phyloP scores from a whole-genome alignment of 37 sponge, comb jelly and placozoan species.

The Amphimedon queenslandica region DNA sequence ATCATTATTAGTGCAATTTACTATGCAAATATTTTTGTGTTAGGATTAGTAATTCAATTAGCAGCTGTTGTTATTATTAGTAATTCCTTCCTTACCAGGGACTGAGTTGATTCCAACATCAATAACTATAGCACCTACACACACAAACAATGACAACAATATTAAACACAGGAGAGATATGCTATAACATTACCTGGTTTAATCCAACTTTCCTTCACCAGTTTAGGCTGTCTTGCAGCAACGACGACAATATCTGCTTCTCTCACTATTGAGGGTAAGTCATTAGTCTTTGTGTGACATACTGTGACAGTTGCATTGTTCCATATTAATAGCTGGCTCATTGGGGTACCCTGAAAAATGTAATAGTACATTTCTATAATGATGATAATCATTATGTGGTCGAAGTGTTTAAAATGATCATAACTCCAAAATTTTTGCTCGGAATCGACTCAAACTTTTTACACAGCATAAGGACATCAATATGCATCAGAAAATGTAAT shows the following conservation, averaged over 20 bases:
- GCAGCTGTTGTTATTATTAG: too few relatives aligned
- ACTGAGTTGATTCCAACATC: constrained; percentile 95
- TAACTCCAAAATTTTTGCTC: too few relatives aligned
- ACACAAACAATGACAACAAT: neutral
- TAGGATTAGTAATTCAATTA: too few relatives aligned
- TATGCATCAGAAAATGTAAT: too few relatives aligned
- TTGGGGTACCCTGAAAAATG: constrained; percentile 74
- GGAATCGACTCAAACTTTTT: too few relatives aligned
- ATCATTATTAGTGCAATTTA: too few relatives aligned
- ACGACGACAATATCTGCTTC: constrained; percentile 92
- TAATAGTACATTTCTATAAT: neutral
- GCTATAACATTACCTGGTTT: constrained; percentile 64
- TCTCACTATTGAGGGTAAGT: constrained; percentile 39
- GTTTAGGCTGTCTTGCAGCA: constrained; percentile 66
- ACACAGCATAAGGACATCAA: too few relatives aligned
- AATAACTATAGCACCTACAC: constrained; percentile 77
- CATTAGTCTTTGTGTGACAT: constrained; percentile 83
- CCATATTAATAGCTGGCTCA: constrained; percentile 68
- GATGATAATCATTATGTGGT: too few relatives aligned
- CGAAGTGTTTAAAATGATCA: too few relatives aligned
- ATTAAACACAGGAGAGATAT: neutral
- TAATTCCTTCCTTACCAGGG: constrained; percentile 56
- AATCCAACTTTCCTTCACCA: constrained; percentile 89
- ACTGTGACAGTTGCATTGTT: constrained; percentile 86
- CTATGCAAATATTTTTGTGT: too few relatives aligned